Base-by-base conservation (phyloP, 2,113 vertebrate genomes). In the Carassius auratus region DNA sequence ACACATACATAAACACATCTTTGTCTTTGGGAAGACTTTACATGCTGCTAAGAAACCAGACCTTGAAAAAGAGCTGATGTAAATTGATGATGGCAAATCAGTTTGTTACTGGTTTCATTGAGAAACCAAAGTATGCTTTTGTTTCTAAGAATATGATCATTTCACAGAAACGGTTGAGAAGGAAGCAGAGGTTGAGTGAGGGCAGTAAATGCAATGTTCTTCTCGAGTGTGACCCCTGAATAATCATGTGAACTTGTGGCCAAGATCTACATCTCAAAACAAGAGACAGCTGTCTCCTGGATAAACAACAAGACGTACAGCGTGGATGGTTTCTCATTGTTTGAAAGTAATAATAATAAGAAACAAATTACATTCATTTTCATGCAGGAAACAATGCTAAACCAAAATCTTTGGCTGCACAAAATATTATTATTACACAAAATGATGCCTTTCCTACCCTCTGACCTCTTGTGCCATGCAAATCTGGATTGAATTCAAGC, bases 221-320 rank as follows among this genome's bases (percentile, higher is more conserved):
- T 82, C 64, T 69, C 26, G 15, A 52, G 45, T 48, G 38, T 64
- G 30, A 62, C 59, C 38, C 10, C 9, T 69, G 45, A 55, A 33
- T 68, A 69, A 82, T 64, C 64, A 78, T 45, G 38, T 45, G 13
- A 80, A 45, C 77, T 64, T 38, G 23, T 33, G 12, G 45, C 80
- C 80, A 80, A 82, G 77, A 61, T 62, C 77, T 48, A 48, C 75
- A 73, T 61, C 66, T 69, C 15, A 8, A 45, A 17, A 73, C 36
- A 30, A 74, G 15, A 80, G 42, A 79, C 76, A 79, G 66, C 66
- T 61, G 55, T 74, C 30, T 66, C 79, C 26, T 81, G 78, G 4
- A 75, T 74, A 23, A 48, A 74, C 38, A 57, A n/a, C 57, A 62
- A 61, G 75, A 79, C 52, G 17, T 30, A 79, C 23, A 69, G 26